These are phyloP conservation scores for Neria commutata DNA, from an alignment of 2,888 invertebrate genomes.

Conservation along the genomic window DNA sequence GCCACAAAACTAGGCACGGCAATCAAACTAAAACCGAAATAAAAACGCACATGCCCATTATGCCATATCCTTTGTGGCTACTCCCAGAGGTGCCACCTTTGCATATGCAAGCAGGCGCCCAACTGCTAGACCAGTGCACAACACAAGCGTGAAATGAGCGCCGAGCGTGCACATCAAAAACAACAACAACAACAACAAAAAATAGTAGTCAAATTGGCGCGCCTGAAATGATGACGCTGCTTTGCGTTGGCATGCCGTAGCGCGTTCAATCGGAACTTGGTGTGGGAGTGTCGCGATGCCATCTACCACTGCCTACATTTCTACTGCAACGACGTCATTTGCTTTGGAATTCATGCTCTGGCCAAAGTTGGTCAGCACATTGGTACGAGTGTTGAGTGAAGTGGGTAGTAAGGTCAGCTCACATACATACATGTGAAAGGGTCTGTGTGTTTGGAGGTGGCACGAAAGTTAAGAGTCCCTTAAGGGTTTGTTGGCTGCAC, in stretches of 20 bases:
- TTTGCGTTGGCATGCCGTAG: no score
- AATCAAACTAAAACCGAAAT: slow-evolving; percentile 56
- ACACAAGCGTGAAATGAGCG: neutral
- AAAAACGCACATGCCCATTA: no score
- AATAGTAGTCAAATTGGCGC: neutral
- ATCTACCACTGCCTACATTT: slow-evolving; percentile 37
- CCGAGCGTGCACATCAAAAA: neutral
- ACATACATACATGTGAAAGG: neutral
- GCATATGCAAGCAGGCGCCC: no score
- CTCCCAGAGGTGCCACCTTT: no score
- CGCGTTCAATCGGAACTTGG: no score
- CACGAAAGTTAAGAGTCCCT: slow-evolving; percentile 22
- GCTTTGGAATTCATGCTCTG: neutral
- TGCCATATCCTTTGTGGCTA: no score
- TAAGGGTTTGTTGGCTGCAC: slow-evolving; percentile 45
- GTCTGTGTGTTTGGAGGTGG: neutral
- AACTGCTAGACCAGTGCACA: no score
- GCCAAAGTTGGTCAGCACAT: neutral
- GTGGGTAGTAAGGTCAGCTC: slow-evolving; percentile 19
- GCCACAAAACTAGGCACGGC: slow-evolving; percentile 56
- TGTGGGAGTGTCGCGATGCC: slow-evolving; percentile 36
- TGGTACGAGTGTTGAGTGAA: slow-evolving; percentile 18
- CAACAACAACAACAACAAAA: neutral
- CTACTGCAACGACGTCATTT: no score
- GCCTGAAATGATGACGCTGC: no score